phyloP scores from a whole-genome alignment of 2,797 vertebrate genomes.

The Esox masquinongy region DNA sequence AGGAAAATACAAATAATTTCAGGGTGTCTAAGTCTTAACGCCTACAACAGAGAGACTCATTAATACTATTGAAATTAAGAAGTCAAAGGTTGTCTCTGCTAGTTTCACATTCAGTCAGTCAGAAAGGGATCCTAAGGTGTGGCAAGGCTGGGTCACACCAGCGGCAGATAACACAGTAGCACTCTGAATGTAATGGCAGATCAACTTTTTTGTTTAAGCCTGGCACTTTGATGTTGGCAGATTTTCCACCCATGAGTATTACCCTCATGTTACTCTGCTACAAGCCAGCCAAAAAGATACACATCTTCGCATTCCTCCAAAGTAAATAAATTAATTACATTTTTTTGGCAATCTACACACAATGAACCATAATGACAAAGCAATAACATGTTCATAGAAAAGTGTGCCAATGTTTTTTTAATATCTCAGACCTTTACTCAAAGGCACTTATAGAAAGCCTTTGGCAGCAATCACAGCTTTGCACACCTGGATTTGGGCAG shows the following conservation, averaged over 20 bases:
- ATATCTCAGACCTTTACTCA: too few species aligned
- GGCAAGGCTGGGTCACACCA: conserved; percentile 45
- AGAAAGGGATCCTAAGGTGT: conserved; percentile 38
- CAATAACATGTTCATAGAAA: too few species aligned
- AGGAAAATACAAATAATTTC: too few species aligned
- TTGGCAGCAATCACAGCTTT: too few species aligned
- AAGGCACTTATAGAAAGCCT: too few species aligned
- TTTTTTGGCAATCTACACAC: too few species aligned
- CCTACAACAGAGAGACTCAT: too few species aligned
- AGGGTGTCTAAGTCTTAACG: too few species aligned
- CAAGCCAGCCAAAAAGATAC: conserved; percentile 56
- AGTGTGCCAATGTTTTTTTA: too few species aligned
- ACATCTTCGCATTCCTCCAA: conserved; percentile 49
- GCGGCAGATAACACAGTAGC: conserved; percentile 31
- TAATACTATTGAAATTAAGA: background rate
- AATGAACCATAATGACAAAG: too few species aligned
- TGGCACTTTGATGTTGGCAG: conserved; percentile 35
- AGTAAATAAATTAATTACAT: conserved; percentile 60
- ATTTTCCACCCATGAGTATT: conserved; percentile 60
- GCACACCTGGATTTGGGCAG: too few species aligned
- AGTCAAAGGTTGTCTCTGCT: conserved; percentile 17
- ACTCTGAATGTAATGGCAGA: conserved; percentile 35
- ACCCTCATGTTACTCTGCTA: conserved; percentile 50
- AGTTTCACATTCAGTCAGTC: conserved; percentile 10
- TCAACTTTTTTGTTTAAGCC: conserved; percentile 23